These are phyloP conservation scores for Macroramphosus scolopax DNA, from an alignment of 2,797 vertebrate species.

Conservation along the genomic window DNA sequence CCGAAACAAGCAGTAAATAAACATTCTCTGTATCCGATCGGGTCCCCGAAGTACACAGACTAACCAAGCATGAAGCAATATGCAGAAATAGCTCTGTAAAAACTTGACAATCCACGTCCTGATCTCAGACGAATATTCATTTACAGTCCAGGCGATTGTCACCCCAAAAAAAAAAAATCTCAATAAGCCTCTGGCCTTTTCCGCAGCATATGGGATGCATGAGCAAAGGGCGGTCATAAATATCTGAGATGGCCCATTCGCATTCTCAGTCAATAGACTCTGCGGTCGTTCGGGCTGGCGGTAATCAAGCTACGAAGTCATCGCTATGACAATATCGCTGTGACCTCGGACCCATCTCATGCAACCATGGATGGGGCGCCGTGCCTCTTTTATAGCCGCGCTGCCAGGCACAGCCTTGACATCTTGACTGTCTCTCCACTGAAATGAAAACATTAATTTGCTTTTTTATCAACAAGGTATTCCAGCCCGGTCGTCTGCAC, in stretches of 20 bases:
- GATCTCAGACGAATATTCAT: constrained; percentile 14
- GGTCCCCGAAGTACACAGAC: too few species aligned
- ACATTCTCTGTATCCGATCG: too few species aligned
- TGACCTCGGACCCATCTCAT: constrained; percentile 30
- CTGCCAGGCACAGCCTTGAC: background rate
- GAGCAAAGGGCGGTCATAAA: constrained; percentile 44
- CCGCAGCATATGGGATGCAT: constrained; percentile 40
- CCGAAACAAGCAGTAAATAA: too few species aligned
- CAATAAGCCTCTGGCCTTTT: constrained; percentile 39
- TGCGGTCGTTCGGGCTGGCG: constrained; percentile 25
- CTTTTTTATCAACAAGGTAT: too few species aligned
- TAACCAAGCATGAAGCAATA: too few species aligned
- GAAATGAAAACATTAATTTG: too few species aligned
- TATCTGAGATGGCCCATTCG: constrained; percentile 45
- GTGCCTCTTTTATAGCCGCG: constrained; percentile 20
- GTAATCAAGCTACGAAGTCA: constrained; percentile 49
- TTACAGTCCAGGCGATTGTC: constrained; percentile 25
- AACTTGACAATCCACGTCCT: too few species aligned
- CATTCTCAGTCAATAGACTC: constrained; percentile 40
- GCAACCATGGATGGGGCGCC: background rate
- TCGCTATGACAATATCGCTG: constrained; percentile 25
- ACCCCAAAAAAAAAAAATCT: constrained; percentile 24
- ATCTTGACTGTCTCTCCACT: constrained; percentile 10
- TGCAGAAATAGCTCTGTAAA: too few species aligned
- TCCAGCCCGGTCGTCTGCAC: too few species aligned